Conservation (phyloP, 2,888 invertebrate genomes). For the Trachelus tabidus region DNA sequence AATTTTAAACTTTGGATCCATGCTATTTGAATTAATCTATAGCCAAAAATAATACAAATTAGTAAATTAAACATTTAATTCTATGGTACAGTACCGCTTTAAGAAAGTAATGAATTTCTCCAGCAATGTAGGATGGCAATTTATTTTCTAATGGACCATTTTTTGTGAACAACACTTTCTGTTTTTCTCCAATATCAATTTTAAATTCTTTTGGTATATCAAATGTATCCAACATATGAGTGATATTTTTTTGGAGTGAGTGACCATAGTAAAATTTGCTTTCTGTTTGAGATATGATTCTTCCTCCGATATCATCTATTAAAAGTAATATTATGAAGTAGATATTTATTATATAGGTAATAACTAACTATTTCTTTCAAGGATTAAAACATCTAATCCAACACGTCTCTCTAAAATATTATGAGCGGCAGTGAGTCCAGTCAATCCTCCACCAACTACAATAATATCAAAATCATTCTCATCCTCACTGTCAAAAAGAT, state of each 20-base stretch:
- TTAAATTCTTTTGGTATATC: constrained; percentile 23
- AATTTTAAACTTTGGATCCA: constrained; percentile 22
- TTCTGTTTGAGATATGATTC: constrained; percentile 24
- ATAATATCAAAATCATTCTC: constrained; percentile 46
- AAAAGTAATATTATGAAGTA: not conserved
- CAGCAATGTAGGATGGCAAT: constrained; percentile 31
- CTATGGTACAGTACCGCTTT: constrained; percentile 32
- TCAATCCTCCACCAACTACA: constrained; percentile 50
- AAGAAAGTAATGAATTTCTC: constrained; percentile 44
- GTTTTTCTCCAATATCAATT: constrained; percentile 7
- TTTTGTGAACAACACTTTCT: constrained; percentile 28
- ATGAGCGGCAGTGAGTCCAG: constrained; percentile 49
- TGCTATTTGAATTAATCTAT: constrained; percentile 32
- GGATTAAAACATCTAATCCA: constrained; percentile 42
- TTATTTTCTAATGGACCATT: constrained; percentile 15
- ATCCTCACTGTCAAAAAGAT: constrained; percentile 9
- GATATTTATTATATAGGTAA: constrained; percentile 6
- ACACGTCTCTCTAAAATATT: constrained; percentile 38
- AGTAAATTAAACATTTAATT: not conserved
- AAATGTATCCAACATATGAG: constrained; percentile 28
- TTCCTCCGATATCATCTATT: constrained; percentile 35
- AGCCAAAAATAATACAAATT: not conserved
- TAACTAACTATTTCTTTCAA: constrained; percentile 45
- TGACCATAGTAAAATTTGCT: constrained; percentile 37
- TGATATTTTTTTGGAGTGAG: constrained; percentile 36